Base-by-base conservation (phyloP, 2,797 vertebrate species). In the Podarcis lilfordi region DNA sequence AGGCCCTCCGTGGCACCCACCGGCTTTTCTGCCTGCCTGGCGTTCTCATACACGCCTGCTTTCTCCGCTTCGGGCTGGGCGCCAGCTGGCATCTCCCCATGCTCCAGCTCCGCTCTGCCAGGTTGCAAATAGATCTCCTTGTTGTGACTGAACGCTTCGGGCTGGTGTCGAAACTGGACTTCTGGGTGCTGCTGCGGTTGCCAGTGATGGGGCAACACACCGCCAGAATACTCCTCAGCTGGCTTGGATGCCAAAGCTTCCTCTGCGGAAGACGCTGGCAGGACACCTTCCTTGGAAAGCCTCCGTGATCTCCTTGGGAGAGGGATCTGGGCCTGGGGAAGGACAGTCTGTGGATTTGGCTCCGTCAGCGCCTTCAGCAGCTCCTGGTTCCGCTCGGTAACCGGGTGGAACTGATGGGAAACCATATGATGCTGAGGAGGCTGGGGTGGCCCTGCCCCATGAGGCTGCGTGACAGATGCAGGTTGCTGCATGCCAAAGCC, bases 211-310 rank as follows among this genome's bases (percentile, higher is more conserved):
- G 97, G 88, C 84, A 97, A 96, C 83, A 97, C 92, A 92, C 96
- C 94, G 92, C 96, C 87, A 10, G 95, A 9, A 35, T 96, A 95
- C 23, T 97, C 96, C 92, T 97, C 97, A 82, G 93, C 89, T 45
- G 95, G 94, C 21, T 97, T 97, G 88, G 95, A 93, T 89, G 92
- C 76, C 82, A 96, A 78, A 11, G 82, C 92, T 61, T 96, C 96
- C 89, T 95, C 96, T 90, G 91, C 15, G 64, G 96, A 86, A 69
- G 92, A 89, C 82, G 97, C 94, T 15, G 98, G 97, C 55, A 97
- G 96, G 29, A 97, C 97, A 0, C 98, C 98, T 94, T 99, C 98
- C 96, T 98, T 99, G 27, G 99, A 99, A 91, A 99, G 97, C 82
- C 98, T 97, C 3, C 98, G 97, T 17, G 98, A 99, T n/a, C 98